These are phyloP conservation scores for Myiozetetes cayanensis DNA, from an alignment of 2,113 vertebrate species.

Conservation along the genomic window DNA sequence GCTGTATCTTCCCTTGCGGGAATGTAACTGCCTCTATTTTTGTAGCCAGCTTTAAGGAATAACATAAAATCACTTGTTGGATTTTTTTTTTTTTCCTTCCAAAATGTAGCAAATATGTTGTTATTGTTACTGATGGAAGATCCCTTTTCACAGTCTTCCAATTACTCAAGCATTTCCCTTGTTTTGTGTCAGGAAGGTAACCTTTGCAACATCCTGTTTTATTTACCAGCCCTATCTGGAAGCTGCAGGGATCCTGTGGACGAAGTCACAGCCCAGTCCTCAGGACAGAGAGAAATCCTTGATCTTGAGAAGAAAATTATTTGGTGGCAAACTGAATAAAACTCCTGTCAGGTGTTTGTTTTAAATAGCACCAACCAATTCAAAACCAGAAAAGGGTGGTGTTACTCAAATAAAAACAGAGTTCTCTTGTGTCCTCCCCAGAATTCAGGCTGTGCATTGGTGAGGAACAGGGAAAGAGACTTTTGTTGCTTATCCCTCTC, in stretches of 20 bases:
- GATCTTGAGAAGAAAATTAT: neutral
- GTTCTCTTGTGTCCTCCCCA: neutral
- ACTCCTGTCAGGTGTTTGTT: neutral
- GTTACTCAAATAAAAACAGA: neutral
- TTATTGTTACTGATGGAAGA: neutral
- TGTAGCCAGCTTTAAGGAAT: neutral
- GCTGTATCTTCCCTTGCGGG: neutral
- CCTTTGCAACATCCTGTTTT: neutral
- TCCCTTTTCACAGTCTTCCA: neutral
- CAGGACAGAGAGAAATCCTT: neutral
- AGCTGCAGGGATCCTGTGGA: neutral
- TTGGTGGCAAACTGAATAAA: neutral
- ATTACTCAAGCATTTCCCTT: neutral
- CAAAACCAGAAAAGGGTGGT: neutral
- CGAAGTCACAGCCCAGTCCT: neutral
- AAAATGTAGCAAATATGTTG: neutral
- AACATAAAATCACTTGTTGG: neutral
- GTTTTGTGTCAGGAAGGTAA: neutral
- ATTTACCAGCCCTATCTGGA: neutral
- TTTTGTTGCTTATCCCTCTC: neutral
- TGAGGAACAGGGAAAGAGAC: neutral
- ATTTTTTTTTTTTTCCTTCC: no score
- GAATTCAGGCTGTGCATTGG: neutral
- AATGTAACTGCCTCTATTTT: neutral
- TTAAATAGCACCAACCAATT: neutral